phyloP scores from a whole-genome alignment of 2,888 invertebrate species.

The Glyphotaelius pellucidus region DNA sequence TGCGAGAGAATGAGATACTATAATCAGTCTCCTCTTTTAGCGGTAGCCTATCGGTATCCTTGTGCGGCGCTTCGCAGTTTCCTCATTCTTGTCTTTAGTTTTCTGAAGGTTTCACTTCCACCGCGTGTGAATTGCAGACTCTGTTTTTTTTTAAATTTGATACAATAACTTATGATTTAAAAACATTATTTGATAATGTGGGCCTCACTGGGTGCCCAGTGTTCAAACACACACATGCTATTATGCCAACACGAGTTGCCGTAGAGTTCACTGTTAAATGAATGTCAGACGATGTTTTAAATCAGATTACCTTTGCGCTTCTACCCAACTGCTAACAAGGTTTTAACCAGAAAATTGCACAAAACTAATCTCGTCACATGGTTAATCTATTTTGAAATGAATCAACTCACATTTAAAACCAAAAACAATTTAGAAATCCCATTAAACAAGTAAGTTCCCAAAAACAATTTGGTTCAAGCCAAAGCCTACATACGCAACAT shows the following conservation, averaged over 20 bases:
- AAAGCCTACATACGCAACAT: neutral
- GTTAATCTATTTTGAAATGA: neutral
- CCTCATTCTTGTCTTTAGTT: no score
- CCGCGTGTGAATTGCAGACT: no score
- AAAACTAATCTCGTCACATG: neutral
- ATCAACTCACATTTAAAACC: neutral
- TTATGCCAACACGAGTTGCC: neutral
- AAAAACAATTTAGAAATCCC: neutral
- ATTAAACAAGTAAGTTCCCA: neutral
- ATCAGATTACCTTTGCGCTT: neutral
- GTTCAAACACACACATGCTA: no score
- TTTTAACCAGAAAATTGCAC: neutral
- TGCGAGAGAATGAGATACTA: no score
- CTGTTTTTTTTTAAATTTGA: no score
- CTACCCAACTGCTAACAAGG: neutral
- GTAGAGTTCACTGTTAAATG: neutral
- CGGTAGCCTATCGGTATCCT: no score
- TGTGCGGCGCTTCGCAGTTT: no score
- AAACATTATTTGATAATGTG: no score
- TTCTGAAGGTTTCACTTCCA: no score
- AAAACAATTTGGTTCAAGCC: neutral
- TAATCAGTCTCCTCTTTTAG: no score
- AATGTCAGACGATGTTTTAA: neutral
- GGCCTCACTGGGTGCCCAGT: no score
- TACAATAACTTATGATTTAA: no score